Percentiles rank a stretch among this genome's conserved stretches.
Evolutionary conservation across 2,113 vertebrate genomes (phyloP).

Genomic region (Heterotis niloticus): DNA sequence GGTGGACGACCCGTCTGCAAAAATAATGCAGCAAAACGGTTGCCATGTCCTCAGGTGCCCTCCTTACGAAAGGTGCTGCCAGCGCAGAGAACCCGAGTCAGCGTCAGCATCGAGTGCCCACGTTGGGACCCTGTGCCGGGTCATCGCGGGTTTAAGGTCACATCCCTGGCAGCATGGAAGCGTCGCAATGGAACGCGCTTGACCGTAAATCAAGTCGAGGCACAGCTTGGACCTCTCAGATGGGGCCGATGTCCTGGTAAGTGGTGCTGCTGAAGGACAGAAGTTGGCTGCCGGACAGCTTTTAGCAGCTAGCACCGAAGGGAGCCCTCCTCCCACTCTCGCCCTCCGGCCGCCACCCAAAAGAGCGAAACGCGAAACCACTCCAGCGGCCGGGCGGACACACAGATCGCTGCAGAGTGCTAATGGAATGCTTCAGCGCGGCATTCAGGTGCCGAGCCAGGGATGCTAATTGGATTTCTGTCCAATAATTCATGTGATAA

Average conservation of each 20-base stretch:
- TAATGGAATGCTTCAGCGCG: neutral
- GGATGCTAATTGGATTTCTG: conserved; percentile 12
- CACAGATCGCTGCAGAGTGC: conserved; percentile 1
- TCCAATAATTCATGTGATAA: neutral
- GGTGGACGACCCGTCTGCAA: neutral
- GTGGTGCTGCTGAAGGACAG: neutral
- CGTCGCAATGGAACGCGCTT: no score
- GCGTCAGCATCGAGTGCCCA: no score
- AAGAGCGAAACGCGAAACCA: conserved; percentile 10
- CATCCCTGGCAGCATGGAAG: neutral
- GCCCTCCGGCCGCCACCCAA: neutral
- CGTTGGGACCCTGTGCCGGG: no score
- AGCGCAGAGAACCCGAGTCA: neutral
- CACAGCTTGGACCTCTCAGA: neutral
- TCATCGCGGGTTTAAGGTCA: no score
- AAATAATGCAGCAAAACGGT: neutral
- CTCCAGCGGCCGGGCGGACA: neutral
- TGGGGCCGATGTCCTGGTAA: neutral
- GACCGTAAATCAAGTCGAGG: no score
- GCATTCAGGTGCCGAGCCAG: conserved; percentile 8
- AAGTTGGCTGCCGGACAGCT: conserved; percentile 16
- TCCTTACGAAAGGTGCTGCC: neutral
- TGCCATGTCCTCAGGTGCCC: neutral
- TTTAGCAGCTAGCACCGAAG: neutral
- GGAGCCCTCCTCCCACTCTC: neutral